A percentile compares a stretch with the other conserved stretches of the same genome.
These are phyloP conservation scores for Chromobotia macracanthus DNA, from an alignment of 2,797 vertebrate genomes.

Conservation along the genomic window DNA sequence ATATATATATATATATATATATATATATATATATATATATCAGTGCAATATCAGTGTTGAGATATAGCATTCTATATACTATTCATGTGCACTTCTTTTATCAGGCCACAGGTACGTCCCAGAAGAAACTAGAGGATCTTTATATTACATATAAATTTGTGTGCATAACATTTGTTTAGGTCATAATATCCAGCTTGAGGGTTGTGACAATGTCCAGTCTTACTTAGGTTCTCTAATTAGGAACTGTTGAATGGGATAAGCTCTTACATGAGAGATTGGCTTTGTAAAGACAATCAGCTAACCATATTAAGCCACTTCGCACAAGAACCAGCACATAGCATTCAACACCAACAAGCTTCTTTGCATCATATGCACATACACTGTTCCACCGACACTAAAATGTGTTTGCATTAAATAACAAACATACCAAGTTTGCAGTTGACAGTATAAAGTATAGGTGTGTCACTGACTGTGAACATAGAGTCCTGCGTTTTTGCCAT, in stretches of 20 bases:
- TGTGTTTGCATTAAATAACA: neutral
- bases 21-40: too few relatives aligned
- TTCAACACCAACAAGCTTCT: neutral
- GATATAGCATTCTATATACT: too few relatives aligned
- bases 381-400: too few relatives aligned
- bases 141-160: too few relatives aligned
- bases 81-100: too few relatives aligned
- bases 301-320: conserved; percentile 20
- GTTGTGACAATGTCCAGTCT: neutral
- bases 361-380: neutral
- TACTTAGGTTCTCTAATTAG: conserved; percentile 10
- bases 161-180: too few relatives aligned
- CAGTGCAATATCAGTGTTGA: too few relatives aligned
- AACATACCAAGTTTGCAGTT: too few relatives aligned
- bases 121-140: too few relatives aligned
- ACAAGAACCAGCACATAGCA: conserved; percentile 9
- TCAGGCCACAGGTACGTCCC: too few relatives aligned
- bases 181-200: neutral
- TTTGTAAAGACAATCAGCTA: conserved; percentile 34
- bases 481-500: conserved; percentile 21
- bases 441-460: conserved; percentile 54
- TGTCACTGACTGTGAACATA: conserved; percentile 22
- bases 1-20: too few relatives aligned
- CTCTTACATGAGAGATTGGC: conserved; percentile 11
- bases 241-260: conserved; percentile 11